Base-by-base conservation (phyloP, 2,888 invertebrate genomes). In the Dolichopus griseipennis region DNA sequence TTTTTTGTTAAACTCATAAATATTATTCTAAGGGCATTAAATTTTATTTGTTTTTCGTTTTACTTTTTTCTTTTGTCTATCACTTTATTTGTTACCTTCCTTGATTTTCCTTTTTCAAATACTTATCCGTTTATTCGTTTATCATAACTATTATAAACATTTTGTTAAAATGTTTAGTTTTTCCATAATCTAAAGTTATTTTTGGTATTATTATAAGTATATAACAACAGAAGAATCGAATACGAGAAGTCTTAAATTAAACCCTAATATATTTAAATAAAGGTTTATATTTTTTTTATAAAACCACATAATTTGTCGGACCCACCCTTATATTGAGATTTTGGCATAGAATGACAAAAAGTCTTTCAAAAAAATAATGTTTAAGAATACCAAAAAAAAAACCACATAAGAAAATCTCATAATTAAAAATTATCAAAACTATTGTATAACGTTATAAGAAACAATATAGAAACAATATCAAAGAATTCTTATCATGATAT, bases 391-490 rank as follows among this genome's bases (percentile, higher is more conserved):
- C 34, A 43, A 52, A n/a, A 52, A 52, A 52, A n/a, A n/a, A 15
- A 52, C 9, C 2, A 52, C 18, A 12, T 10, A 52, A 52, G 9
- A 52, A 52, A 43, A 52, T 52, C 52, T 52, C 18, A 52, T 52
- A 52, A 52, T 52, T 18, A 52, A 52, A 52, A 52, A 52, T 52
- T 52, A 52, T 52, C 52, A 52, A 52, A 52, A 52, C 52, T 52
- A 52, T 52, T 52, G 52, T 52, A 52, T 52, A 52, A 9, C 52
- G 52, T 52, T 52, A 52, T 18, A 52, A 52, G 15, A 52, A 52
- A 52, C 52, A 52, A 52, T 52, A n/a, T 12, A 52, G 18, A 52
- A 52, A 5, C 1, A 37, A 37, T 7, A 37, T 7, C 8, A 12
- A 10, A 37, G 18, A 52, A 52, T 18, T 52, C 52, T 52, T 52